Evolutionary conservation across 2,888 invertebrate genomes (phyloP), one percentile per base, ranked within the genome.

Genomic region (Pseudococcus jackbeardsleyi): DNA sequence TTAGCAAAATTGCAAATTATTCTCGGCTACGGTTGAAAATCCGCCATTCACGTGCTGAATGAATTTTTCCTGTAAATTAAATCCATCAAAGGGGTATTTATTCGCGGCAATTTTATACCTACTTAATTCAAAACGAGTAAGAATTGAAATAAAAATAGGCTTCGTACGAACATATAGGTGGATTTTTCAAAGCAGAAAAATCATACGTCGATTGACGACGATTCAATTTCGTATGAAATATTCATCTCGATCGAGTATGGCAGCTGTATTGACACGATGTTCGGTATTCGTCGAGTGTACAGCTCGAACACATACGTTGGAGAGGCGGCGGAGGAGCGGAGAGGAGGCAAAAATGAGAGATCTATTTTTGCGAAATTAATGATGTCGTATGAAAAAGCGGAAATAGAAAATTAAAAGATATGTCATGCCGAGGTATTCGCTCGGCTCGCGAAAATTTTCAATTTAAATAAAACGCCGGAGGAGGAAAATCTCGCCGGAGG

Each of bases 351-450:
- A 39, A 39, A 77, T 39, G 77, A 77, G 77, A 85, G 85, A 85
- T 85, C 59, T 85, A 85, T 85, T 85, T 85, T 54, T 59, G 26
- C 59, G 33, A 54, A 85, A 85, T 85, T 85, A 85, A 85, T 85
- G 85, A 85, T 85, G 85, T 85, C 54, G 39, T 48, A 59, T 59
- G 54, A 85, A 85, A 85, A 85, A 85, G 50, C n/a, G 59, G 48
- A 85, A 85, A 54, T 54, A 59, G 59, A 85, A 85, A 54, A 85
- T 85, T 85, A 85, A 85, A 85, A 59, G 59, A 85, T 59, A 54
- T 85, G 85, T 85, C 85, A 85, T 85, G 59, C 59, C 54, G 39
- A 54, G 42, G 82, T 39, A 42, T 85, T 54, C 54, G 85, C 54
- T 33, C 84, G 17, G 26, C 46, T 85, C 39, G 39, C 54, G 59